These are phyloP conservation scores for Trachelus tabidus DNA, from an alignment of 2,888 invertebrate genomes.

Conservation along the genomic window DNA sequence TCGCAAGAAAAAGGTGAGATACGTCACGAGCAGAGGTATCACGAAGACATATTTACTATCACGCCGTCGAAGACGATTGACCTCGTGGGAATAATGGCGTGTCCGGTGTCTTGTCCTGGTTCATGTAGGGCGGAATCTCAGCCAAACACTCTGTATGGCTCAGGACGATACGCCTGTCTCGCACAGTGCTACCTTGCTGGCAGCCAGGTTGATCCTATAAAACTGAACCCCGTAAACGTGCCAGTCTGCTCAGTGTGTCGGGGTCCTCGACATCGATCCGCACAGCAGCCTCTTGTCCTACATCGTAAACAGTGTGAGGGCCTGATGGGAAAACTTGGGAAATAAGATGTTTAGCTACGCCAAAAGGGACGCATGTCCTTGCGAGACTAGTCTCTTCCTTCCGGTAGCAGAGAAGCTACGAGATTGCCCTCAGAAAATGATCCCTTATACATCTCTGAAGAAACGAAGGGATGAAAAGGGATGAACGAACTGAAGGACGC, in stretches of 20 bases:
- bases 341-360: background rate
- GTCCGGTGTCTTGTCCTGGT: conserved; percentile 43
- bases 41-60: background rate
- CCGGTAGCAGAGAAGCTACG: background rate
- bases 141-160: conserved; percentile 52
- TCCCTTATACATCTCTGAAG: background rate
- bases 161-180: conserved; percentile 50
- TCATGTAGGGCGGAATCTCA: conserved; percentile 48
- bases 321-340: background rate
- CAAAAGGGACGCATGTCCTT: background rate
- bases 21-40: background rate
- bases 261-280: background rate
- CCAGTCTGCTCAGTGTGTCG: background rate
- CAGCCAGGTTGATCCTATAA: background rate
- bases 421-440: background rate
- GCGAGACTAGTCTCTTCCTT: background rate
- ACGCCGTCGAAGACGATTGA: background rate
- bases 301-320: background rate
- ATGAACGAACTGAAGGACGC: background rate
- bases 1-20: background rate
- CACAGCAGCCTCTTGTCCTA: background rate
- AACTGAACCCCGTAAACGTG: background rate
- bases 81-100: conserved; percentile 3
- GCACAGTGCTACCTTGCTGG: conserved; percentile 13
- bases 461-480: background rate